phyloP scores from a whole-genome alignment of 2,113 vertebrate species.

The Hydrochoerus hydrochaeris region DNA sequence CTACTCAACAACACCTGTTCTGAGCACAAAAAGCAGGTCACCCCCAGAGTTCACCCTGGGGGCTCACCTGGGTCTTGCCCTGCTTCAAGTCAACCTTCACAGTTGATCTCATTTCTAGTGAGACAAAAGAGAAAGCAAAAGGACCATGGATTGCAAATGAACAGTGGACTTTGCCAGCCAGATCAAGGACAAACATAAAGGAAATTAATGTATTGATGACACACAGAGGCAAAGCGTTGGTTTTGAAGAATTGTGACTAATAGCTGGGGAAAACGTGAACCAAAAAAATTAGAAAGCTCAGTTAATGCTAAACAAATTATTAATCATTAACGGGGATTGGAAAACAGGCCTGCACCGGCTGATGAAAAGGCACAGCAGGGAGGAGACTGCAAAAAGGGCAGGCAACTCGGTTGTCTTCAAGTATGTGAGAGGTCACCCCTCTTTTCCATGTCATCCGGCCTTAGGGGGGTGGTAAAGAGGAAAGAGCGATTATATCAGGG shows the following conservation, averaged over 20 bases:
- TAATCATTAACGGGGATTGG: slow-evolving; percentile 68
- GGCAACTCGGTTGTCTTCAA: background rate
- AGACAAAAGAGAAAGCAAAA: slow-evolving; percentile 33
- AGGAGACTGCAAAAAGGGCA: background rate
- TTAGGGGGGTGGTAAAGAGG: background rate
- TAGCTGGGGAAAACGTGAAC: slow-evolving; percentile 48
- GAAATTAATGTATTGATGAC: slow-evolving; percentile 63
- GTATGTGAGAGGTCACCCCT: slow-evolving; percentile 1
- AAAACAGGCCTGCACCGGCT: slow-evolving; percentile 7
- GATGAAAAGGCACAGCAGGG: slow-evolving; percentile 25
- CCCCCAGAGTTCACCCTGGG: background rate
- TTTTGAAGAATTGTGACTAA: slow-evolving; percentile 61
- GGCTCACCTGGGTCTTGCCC: background rate
- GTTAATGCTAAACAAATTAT: slow-evolving; percentile 72
- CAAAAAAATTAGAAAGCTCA: slow-evolving; percentile 52
- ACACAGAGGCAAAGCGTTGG: background rate
- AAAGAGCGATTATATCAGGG: background rate
- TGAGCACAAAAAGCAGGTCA: background rate
- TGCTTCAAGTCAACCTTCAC: background rate
- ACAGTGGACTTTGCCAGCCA: slow-evolving; percentile 24
- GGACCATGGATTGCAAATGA: background rate
- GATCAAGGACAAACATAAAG: slow-evolving; percentile 59
- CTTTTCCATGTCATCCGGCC: background rate
- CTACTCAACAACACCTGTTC: background rate
- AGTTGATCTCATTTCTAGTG: background rate